These are phyloP conservation scores for Bimastos eiseni DNA, from an alignment of 2,888 invertebrate species.

Conservation along the genomic window DNA sequence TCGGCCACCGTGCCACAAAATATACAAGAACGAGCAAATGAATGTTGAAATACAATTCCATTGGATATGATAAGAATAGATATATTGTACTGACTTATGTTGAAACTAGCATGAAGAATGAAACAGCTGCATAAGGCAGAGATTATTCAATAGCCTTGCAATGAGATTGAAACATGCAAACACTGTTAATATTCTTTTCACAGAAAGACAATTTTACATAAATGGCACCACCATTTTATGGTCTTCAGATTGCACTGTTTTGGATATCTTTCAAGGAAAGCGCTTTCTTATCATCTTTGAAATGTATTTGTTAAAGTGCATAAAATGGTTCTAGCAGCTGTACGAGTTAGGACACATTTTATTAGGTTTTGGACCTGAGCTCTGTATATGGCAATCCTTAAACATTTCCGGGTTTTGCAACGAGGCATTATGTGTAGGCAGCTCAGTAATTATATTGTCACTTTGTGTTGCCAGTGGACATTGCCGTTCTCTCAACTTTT, in stretches of 20 bases:
- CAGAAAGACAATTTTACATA: too few relatives aligned
- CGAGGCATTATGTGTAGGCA: not conserved
- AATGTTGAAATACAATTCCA: too few relatives aligned
- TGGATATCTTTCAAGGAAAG: not conserved
- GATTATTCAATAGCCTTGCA: too few relatives aligned
- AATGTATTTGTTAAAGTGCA: not conserved
- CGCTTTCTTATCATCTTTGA: not conserved
- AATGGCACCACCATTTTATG: too few relatives aligned
- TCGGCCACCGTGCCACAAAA: too few relatives aligned
- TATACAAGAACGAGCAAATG: too few relatives aligned
- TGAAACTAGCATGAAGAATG: too few relatives aligned
- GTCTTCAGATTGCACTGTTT: not conserved
- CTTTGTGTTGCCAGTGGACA: not conserved
- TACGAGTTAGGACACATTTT: not conserved
- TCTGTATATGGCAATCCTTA: not conserved
- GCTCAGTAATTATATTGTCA: not conserved
- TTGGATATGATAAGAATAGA: too few relatives aligned
- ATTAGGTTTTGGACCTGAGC: not conserved
- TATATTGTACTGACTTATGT: too few relatives aligned
- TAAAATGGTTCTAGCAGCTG: not conserved
- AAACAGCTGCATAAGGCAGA: too few relatives aligned
- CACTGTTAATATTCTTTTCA: too few relatives aligned
- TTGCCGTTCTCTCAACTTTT: not conserved
- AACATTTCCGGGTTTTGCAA: not conserved
- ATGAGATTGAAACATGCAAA: too few relatives aligned